Evolutionary conservation across 2,113 vertebrate species (phyloP).

Genomic region (Apistogramma diplotaenia): DNA sequence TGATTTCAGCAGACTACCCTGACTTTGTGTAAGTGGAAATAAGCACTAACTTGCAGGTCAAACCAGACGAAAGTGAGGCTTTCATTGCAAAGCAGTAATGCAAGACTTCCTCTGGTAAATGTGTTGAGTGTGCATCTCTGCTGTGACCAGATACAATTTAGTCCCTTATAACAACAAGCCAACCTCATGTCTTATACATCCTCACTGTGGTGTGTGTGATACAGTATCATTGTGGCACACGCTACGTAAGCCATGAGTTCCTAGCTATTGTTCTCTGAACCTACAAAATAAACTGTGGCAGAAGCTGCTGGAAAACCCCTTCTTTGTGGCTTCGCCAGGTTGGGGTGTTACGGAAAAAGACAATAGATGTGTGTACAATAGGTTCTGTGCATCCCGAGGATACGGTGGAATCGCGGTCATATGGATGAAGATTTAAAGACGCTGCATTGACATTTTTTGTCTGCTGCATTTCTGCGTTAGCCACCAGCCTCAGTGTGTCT

Average conservation of each 20-base stretch:
- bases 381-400: background rate
- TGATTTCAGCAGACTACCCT: background rate
- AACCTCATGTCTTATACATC: constrained; percentile 10
- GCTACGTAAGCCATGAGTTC: constrained; percentile 14
- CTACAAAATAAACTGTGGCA: constrained; percentile 14
- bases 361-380: background rate
- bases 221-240: constrained; percentile 49
- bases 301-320: constrained; percentile 40
- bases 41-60: background rate
- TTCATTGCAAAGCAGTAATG: background rate
- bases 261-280: constrained; percentile 42
- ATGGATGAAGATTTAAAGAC: background rate
- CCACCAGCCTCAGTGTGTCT: background rate
- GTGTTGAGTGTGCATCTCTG: background rate
- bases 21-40: background rate
- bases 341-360: constrained; percentile 7
- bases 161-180: constrained; percentile 14
- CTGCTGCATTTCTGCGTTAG: background rate
- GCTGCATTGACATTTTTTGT: background rate
- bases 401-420: background rate
- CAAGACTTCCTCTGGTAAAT: background rate
- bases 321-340: constrained; percentile 20
- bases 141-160: constrained; percentile 8
- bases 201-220: constrained; percentile 25
- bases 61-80: background rate